Evolutionary conservation across 2,113 vertebrate genomes (phyloP).

Genomic region (Phalacrocorax brasilianus): DNA sequence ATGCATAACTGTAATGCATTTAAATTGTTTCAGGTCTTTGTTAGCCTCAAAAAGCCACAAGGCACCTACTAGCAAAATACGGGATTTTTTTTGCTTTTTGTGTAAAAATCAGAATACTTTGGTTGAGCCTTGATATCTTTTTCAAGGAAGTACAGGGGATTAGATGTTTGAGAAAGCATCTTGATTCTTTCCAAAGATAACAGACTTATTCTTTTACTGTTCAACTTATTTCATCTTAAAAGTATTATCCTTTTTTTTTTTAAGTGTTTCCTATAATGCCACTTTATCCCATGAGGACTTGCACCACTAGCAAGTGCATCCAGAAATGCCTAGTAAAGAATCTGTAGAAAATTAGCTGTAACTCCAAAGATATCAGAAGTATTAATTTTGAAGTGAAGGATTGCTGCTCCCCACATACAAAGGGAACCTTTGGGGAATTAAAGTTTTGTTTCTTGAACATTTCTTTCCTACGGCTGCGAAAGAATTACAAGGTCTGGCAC

Average conservation of each 20-base stretch:
- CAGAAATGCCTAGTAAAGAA: neutral
- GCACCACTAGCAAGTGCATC: neutral
- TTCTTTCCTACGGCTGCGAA: neutral
- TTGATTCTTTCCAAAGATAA: slow-evolving; percentile 26
- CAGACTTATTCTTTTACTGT: neutral
- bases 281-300: slow-evolving; percentile 1
- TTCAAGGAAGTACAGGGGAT: slow-evolving; percentile 1
- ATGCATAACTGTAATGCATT: slow-evolving; percentile 35
- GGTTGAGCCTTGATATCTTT: slow-evolving; percentile 1
- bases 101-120: slow-evolving; percentile 26
- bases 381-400: slow-evolving; percentile 4
- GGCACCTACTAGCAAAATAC: slow-evolving; percentile 29
- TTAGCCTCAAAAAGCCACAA: slow-evolving; percentile 42
- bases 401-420: neutral
- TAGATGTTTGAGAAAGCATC: neutral
- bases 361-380: slow-evolving; percentile 24
- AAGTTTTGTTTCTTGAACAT: neutral
- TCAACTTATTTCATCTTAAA: neutral
- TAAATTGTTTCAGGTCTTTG: slow-evolving; percentile 38
- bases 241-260: neutral
- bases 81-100: neutral
- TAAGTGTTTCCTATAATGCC: neutral
- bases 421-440: neutral
- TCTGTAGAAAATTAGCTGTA: slow-evolving; percentile 31
- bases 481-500: neutral